These are phyloP conservation scores for Sebastes cheni DNA, from an alignment of 2,797 vertebrate species.

Conservation along the genomic window DNA sequence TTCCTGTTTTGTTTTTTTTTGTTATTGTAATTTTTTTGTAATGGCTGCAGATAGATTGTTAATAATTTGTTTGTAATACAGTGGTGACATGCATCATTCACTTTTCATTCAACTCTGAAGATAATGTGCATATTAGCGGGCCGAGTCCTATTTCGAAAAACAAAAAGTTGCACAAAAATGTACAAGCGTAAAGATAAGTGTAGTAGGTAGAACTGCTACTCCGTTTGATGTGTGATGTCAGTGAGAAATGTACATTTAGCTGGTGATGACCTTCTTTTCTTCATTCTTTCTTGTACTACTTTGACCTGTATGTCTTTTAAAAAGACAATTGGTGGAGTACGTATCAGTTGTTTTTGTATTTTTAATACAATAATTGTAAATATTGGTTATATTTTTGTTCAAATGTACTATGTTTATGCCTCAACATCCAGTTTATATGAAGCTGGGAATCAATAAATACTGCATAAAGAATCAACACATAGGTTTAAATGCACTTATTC, in stretches of 20 bases:
- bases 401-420: conserved; percentile 99
- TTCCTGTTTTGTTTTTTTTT: conserved; percentile 76
- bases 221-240: conserved; percentile 97
- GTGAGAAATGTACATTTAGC: conserved; percentile 99
- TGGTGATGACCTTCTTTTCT: conserved; percentile 90
- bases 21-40: conserved; percentile 65
- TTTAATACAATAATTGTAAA: conserved; percentile 99
- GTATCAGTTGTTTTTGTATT: conserved; percentile 98
- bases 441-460: conserved; percentile 99
- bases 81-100: conserved; percentile 93
- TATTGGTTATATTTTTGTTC: conserved; percentile 99
- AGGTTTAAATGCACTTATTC: conserved; percentile 77
- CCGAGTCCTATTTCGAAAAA: conserved; percentile 85
- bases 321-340: conserved; percentile 99
- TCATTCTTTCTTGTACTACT: conserved; percentile 97
- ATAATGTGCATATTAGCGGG: conserved; percentile 92
- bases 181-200: conserved; percentile 94
- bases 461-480: conserved; percentile 77
- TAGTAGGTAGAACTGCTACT: conserved; percentile 98
- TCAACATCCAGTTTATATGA: conserved; percentile 99
- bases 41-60: conserved; percentile 91
- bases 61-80: conserved; percentile 94
- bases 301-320: conserved; percentile 99
- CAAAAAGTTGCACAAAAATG: conserved; percentile 95
- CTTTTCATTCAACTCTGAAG: conserved; percentile 90